A percentile compares a stretch with the other conserved stretches of the same genome.
These are phyloP conservation scores for Apeltes quadracus DNA, from an alignment of 2,113 vertebrate genomes.

Conservation along the genomic window DNA sequence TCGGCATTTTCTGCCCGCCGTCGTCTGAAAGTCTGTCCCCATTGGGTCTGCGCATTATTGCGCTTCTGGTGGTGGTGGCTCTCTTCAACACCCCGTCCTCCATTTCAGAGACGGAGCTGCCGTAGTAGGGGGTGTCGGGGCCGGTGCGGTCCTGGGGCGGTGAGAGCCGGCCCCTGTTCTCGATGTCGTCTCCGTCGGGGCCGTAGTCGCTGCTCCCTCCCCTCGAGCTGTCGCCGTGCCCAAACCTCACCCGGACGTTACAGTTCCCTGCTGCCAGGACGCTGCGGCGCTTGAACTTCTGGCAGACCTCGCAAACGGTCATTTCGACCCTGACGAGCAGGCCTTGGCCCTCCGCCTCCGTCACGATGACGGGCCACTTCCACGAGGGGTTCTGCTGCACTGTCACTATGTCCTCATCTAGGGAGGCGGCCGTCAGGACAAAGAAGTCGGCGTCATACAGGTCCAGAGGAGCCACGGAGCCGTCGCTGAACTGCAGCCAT, in stretches of 20 bases:
- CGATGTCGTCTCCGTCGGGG: slow-evolving; percentile 80
- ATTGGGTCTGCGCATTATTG: slow-evolving; percentile 77
- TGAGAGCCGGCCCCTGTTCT: slow-evolving; percentile 84
- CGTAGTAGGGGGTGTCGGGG: slow-evolving; percentile 79
- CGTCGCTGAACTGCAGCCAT: slow-evolving; percentile 97
- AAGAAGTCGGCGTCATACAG: slow-evolving; percentile 90
- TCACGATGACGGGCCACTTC: slow-evolving; percentile 85
- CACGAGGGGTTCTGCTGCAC: slow-evolving; percentile 76
- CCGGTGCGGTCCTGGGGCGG: slow-evolving; percentile 81
- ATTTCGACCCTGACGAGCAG: slow-evolving; percentile 89
- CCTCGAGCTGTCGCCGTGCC: slow-evolving; percentile 79
- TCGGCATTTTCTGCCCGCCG: slow-evolving; percentile 83
- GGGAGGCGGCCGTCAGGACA: slow-evolving; percentile 85
- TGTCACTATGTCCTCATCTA: slow-evolving; percentile 86
- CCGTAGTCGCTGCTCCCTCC: slow-evolving; percentile 68
- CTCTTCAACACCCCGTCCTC: slow-evolving; percentile 82
- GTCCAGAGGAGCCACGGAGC: slow-evolving; percentile 90
- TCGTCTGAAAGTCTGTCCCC: slow-evolving; percentile 81
- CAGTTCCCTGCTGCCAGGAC: slow-evolving; percentile 87
- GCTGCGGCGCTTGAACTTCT: slow-evolving; percentile 93
- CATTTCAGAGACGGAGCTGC: slow-evolving; percentile 82
- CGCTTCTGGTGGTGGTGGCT: slow-evolving; percentile 81
- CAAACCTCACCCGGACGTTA: slow-evolving; percentile 88
- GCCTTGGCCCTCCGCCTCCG: slow-evolving; percentile 92
- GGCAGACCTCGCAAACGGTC: slow-evolving; percentile 91